Evolutionary conservation across 2,113 vertebrate genomes (phyloP).

Genomic region (Nicator chloris): DNA sequence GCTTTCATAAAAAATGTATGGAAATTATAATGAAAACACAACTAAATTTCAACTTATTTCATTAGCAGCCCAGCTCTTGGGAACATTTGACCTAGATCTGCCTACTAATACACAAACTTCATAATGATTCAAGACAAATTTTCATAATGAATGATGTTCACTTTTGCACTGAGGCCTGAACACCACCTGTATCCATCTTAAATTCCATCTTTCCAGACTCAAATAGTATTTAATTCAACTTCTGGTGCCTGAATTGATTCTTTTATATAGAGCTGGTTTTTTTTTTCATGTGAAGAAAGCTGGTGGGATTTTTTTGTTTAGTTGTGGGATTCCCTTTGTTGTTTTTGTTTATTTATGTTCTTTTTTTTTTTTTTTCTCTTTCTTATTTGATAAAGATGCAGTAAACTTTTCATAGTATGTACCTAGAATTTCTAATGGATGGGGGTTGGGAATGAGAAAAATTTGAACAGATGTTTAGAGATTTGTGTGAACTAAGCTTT

Average conservation of each 20-base stretch:
- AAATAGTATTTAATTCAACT: not conserved
- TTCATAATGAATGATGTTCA: slow-evolving; percentile 8
- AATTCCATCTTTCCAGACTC: not conserved
- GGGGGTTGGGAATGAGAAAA: not conserved
- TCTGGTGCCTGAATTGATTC: not conserved
- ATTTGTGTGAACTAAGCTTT: not conserved
- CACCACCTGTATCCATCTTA: not conserved
- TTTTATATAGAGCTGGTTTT: not conserved
- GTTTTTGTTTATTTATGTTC: not conserved
- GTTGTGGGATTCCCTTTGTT: not conserved
- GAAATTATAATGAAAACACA: not conserved
- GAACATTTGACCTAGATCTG: slow-evolving; percentile 45
- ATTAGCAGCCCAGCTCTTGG: slow-evolving; percentile 10
- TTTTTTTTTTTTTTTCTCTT: not conserved
- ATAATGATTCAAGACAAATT: not conserved
- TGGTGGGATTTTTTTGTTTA: not conserved
- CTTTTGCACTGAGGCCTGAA: not conserved
- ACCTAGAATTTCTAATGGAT: not conserved
- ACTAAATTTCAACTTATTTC: slow-evolving; percentile 16
- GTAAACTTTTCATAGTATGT: not conserved
- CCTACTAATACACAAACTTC: not conserved
- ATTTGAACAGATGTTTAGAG: not conserved
- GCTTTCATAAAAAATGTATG: slow-evolving; percentile 14
- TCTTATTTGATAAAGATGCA: not conserved
- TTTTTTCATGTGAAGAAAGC: not conserved